phyloP scores from a whole-genome alignment of 2,797 vertebrate genomes.

The Coracias cyanogaster region DNA sequence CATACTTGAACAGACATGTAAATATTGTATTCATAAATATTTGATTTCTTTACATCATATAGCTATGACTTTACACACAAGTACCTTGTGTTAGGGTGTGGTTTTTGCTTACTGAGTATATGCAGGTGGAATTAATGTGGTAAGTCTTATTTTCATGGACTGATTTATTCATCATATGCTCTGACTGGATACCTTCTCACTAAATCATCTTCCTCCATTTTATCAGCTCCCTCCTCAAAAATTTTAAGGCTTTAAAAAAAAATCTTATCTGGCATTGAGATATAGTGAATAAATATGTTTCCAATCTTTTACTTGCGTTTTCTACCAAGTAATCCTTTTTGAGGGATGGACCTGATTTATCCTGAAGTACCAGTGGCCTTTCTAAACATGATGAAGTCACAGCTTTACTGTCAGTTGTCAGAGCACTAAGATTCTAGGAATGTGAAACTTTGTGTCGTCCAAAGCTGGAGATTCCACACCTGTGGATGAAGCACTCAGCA shows the following conservation, averaged over 20 bases:
- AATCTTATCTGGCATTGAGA: no score
- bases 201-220: constrained; percentile 12
- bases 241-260: not conserved
- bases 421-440: not conserved
- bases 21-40: not conserved
- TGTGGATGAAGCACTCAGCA: not conserved
- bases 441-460: not conserved
- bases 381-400: not conserved
- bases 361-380: constrained; percentile 9
- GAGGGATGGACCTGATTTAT: not conserved
- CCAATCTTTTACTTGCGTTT: not conserved
- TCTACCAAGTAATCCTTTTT: not conserved
- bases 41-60: not conserved
- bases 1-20: not conserved
- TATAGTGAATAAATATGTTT: not conserved
- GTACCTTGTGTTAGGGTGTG: not conserved
- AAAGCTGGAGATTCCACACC: not conserved
- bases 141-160: constrained; percentile 5
- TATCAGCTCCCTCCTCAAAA: not conserved
- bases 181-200: not conserved
- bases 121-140: not conserved
- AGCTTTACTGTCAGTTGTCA: not conserved
- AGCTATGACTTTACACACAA: not conserved
- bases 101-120: not conserved
- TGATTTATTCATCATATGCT: not conserved